Base-by-base conservation (phyloP, 2,797 vertebrate species). In the Anas georgica region DNA sequence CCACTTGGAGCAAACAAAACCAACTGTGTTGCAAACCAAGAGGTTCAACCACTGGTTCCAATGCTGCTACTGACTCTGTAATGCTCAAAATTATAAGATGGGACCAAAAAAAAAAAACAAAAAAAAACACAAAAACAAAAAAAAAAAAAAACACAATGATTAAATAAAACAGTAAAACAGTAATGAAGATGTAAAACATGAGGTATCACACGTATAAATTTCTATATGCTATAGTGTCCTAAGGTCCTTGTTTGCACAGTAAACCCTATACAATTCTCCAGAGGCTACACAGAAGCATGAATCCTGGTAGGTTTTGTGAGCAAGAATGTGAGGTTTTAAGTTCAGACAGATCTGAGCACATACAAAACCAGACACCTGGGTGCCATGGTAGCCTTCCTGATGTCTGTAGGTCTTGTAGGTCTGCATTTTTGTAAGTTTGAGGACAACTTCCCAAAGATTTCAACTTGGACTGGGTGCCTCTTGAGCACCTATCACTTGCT, bases 1-100 rank as follows among this genome's bases (percentile, higher is more conserved):
- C 18, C 67, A 62, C 45, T 70, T 56, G 50, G 14, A 89, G 50
- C 58, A 93, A 95, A 92, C 41, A 91, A 93, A 90, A 56, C 22
- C 28, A 86, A 86, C 0, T 70, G 45, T 68, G 21, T 22, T 81
- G 20, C 80, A 93, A 88, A 92, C 23, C 35, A 88, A 82, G 70
- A 90, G 12, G 20, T 37, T 35, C 73, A 87, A 0, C 55, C 33
- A 45, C 17, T 52, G 56, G 43, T 77, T 66, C 39, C 76, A 86
- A 41, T 16, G 28, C 45, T 64, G 54, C 13, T 58, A 78, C 31
- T 68, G 77, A 43, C 59, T 18, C 5, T 8, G 39, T 7, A 59
- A 76, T 7, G 16, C 33, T 69, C 16, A 39, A 56, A 90, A 89
- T 37, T 73, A 17, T 5, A 83, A 43, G 2, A 41, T 2, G 7